Percentiles rank a stretch among this genome's conserved stretches.
These are phyloP conservation scores for Platysteira castanea DNA, from an alignment of 2,113 vertebrate species.

Conservation along the genomic window DNA sequence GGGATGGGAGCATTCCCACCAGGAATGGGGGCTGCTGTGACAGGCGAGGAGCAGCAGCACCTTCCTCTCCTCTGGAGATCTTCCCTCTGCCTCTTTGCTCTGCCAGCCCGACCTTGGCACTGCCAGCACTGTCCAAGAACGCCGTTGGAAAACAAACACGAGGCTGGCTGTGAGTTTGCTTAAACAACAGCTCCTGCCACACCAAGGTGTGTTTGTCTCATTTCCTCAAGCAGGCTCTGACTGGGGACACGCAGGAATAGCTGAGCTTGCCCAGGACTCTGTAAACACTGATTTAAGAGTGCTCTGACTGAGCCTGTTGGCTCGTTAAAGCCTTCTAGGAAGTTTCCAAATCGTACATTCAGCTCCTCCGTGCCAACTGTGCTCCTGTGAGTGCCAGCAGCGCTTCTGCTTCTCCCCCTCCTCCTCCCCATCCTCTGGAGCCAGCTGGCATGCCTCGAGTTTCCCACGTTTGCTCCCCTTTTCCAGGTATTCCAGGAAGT, in stretches of 20 bases:
- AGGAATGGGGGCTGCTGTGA: not conserved
- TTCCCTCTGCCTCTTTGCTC: not conserved
- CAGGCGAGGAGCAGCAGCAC: not conserved
- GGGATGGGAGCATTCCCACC: not conserved
- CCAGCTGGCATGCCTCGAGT: not conserved
- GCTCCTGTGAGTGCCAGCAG: not conserved
- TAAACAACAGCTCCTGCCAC: not conserved
- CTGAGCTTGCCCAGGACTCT: not conserved
- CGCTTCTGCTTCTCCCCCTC: not conserved
- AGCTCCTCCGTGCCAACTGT: not conserved
- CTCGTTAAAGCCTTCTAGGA: constrained; percentile 7
- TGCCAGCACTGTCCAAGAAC: not conserved
- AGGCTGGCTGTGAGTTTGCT: not conserved
- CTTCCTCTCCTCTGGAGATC: not conserved
- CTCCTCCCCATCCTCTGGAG: not conserved
- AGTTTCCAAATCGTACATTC: not conserved
- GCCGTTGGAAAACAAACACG: not conserved
- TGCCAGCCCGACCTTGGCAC: not conserved
- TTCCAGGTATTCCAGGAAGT: not conserved
- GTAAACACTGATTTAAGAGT: not conserved
- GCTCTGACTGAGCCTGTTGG: not conserved
- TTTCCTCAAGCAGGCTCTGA: not conserved
- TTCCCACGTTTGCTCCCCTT: not conserved
- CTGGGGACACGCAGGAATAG: not conserved
- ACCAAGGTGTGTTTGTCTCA: not conserved